Evolutionary conservation across 2,888 invertebrate species (phyloP).

Genomic region (Xestobium rufovillosum): DNA sequence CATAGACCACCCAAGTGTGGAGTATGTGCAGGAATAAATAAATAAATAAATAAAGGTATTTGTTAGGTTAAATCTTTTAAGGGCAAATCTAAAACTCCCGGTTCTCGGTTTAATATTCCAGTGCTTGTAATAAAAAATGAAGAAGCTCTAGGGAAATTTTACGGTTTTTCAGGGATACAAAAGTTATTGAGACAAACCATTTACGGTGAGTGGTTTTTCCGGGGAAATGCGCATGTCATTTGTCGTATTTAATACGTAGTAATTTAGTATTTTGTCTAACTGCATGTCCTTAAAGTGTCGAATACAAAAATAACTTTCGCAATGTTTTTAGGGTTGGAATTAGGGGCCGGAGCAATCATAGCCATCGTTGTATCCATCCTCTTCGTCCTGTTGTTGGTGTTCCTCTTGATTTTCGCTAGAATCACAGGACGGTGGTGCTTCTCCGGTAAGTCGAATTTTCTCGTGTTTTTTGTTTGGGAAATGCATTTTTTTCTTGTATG

Average conservation of each 20-base stretch:
- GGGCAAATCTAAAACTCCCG: no score
- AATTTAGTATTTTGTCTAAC: background rate
- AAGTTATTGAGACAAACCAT: conserved; percentile 30
- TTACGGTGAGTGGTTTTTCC: conserved; percentile 24
- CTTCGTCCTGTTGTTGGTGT: conserved; percentile 55
- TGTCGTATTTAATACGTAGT: background rate
- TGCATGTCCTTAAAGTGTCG: conserved; percentile 2
- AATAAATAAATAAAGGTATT: no score
- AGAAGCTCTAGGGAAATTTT: no score
- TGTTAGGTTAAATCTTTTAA: no score
- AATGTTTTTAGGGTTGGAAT: conserved; percentile 51
- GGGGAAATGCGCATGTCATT: background rate
- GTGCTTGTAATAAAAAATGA: no score
- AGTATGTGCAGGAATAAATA: no score
- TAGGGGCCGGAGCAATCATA: conserved; percentile 69
- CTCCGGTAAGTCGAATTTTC: conserved; percentile 60
- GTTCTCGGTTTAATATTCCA: no score
- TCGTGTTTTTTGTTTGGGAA: conserved; percentile 6
- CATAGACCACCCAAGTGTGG: no score
- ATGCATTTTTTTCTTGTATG: background rate
- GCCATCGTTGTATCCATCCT: conserved; percentile 67
- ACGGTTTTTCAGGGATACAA: conserved; percentile 25
- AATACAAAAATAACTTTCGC: no score
- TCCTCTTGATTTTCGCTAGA: conserved; percentile 66
- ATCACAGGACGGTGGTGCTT: conserved; percentile 82